Evolutionary conservation across 2,888 invertebrate genomes (phyloP).

Genomic region (Acleris laterana): DNA sequence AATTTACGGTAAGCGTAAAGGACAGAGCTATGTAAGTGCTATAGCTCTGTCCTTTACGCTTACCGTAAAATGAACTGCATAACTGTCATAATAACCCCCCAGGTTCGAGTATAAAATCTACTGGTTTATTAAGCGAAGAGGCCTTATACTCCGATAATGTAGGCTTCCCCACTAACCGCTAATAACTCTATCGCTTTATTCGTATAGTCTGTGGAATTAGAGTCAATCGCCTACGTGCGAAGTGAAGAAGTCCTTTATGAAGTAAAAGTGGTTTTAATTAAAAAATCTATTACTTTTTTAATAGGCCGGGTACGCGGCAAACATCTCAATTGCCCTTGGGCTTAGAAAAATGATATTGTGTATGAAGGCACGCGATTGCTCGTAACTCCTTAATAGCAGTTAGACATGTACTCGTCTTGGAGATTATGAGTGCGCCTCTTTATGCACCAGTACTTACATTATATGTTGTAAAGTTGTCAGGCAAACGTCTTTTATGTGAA

Average conservation of each 20-base stretch:
- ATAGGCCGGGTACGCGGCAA: constrained; percentile 29
- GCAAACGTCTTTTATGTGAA: no score
- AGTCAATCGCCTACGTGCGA: constrained; percentile 47
- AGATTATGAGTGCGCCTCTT: no score
- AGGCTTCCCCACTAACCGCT: constrained; percentile 66
- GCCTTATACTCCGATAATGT: constrained; percentile 69
- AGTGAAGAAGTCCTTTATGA: constrained; percentile 45
- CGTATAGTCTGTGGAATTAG: constrained; percentile 41
- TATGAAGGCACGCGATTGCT: constrained; percentile 27
- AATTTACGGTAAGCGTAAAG: no score
- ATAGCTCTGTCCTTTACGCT: no score
- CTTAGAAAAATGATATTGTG: constrained; percentile 26
- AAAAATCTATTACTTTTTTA: constrained; percentile 42
- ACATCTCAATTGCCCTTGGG: constrained; percentile 19
- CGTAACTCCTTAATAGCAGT: constrained; percentile 20
- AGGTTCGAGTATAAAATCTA: constrained; percentile 70
- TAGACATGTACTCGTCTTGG: constrained; percentile 4
- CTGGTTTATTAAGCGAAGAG: constrained; percentile 74
- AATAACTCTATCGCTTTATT: constrained; percentile 68
- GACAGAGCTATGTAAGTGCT: no score
- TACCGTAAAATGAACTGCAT: no score
- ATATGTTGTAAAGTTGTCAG: no score
- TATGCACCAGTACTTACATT: no score
- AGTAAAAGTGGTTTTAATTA: constrained; percentile 54
- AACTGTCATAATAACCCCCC: no score